Evolutionary conservation across 1,140 invertebrate species (phyloP).

Genomic region (Oryzaephilus surinamensis): DNA sequence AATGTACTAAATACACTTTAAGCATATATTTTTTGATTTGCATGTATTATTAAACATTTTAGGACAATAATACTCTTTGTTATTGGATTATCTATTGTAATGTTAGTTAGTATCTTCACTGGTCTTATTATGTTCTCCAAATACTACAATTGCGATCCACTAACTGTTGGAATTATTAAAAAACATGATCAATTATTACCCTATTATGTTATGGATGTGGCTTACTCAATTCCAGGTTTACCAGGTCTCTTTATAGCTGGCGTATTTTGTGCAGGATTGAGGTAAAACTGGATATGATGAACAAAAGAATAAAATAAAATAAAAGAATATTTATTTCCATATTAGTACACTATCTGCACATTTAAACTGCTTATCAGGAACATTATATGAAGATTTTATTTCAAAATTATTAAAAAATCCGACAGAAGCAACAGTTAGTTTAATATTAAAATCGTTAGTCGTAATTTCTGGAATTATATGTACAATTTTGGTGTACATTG

Average conservation of each 20-base stretch:
- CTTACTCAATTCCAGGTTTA: constrained; percentile 40
- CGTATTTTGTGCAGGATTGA: constrained; percentile 51
- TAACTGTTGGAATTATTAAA: constrained; percentile 41
- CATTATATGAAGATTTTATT: constrained; percentile 45
- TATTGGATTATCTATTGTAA: constrained; percentile 11
- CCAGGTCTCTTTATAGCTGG: constrained; percentile 51
- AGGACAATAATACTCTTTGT: constrained; percentile 2
- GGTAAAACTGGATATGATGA: too few relatives aligned
- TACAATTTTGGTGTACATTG: constrained; percentile 40
- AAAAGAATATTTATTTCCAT: constrained; percentile 1
- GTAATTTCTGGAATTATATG: constrained; percentile 36
- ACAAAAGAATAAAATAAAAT: too few relatives aligned
- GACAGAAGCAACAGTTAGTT: constrained; percentile 25
- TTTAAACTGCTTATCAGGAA: constrained; percentile 45
- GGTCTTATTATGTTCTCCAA: constrained; percentile 62
- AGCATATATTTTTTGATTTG: neutral
- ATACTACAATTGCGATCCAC: constrained; percentile 60
- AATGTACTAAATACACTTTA: constrained; percentile 27
- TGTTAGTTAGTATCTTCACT: constrained; percentile 37
- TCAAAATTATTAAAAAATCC: constrained; percentile 24
- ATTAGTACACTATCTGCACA: constrained; percentile 30
- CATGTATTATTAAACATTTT: neutral
- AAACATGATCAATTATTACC: constrained; percentile 40
- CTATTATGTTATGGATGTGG: constrained; percentile 42
- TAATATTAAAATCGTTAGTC: constrained; percentile 29